Conservation (phyloP, 2,888 invertebrate species). For the Eristalinus sepulchralis region DNA sequence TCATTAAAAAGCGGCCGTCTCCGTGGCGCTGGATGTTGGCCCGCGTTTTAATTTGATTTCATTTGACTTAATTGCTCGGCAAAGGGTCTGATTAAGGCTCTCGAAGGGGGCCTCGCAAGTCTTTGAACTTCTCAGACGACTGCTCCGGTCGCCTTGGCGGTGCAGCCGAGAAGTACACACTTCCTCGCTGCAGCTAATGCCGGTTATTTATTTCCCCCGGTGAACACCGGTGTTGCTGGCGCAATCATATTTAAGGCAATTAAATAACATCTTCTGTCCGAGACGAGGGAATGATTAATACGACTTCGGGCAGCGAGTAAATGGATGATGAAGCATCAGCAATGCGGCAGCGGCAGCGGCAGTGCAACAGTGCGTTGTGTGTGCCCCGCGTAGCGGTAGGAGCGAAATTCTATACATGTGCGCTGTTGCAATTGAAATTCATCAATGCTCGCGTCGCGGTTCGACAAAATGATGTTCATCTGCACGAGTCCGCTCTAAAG, state of each 20-base stretch:
- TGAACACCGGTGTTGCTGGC: background rate
- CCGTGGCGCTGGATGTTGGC: conserved; percentile 6
- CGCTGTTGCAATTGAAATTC: background rate
- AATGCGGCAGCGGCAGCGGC: background rate
- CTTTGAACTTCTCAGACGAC: conserved; percentile 51
- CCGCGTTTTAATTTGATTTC: conserved; percentile 60
- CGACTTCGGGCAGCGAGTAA: background rate
- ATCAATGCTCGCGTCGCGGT: background rate
- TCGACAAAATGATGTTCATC: too few relatives aligned
- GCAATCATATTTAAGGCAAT: conserved; percentile 30
- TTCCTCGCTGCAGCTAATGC: conserved; percentile 22
- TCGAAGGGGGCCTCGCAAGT: background rate
- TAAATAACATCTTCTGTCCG: conserved; percentile 16
- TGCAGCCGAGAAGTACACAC: conserved; percentile 16
- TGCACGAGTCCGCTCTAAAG: too few relatives aligned
- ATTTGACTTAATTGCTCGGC: conserved; percentile 55
- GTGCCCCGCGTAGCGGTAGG: background rate
- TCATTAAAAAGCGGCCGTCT: conserved; percentile 18
- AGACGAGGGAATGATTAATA: conserved; percentile 26
- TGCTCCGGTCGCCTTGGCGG: background rate
- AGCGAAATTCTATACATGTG: background rate
- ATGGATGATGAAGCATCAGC: conserved; percentile 4
- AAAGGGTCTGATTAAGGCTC: conserved; percentile 41
- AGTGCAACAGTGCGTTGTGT: background rate
- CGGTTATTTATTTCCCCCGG: conserved; percentile 18